Evolutionary conservation across 2,797 vertebrate species (phyloP).

Genomic region (Synanceia verrucosa): DNA sequence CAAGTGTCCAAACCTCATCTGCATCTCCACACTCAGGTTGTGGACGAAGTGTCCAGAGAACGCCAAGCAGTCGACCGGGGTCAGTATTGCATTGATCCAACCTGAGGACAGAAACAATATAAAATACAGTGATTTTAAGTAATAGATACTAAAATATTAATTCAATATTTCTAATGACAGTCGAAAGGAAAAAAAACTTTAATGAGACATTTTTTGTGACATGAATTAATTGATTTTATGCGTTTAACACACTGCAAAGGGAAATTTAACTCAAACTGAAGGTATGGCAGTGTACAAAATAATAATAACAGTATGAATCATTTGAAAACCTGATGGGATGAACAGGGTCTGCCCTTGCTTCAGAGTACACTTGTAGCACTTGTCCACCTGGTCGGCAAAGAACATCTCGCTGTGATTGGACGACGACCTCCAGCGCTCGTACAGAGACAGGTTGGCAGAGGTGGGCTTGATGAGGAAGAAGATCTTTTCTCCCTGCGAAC

Average conservation of each 20-base stretch:
- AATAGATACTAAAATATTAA: background rate
- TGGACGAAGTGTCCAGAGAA: constrained; percentile 98
- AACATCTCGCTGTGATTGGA: constrained; percentile 99
- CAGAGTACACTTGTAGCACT: constrained; percentile 96
- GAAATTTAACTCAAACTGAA: background rate
- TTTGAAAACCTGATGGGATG: constrained; percentile 98
- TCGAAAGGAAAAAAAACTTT: no score
- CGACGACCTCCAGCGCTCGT: constrained; percentile 97
- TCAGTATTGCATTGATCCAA: constrained; percentile 98
- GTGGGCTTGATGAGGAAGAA: constrained; percentile 99
- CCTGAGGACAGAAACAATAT: constrained; percentile 76
- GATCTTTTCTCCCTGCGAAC: constrained; percentile 95
- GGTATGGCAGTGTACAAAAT: background rate
- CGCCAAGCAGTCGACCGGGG: constrained; percentile 96
- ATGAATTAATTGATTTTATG: background rate
- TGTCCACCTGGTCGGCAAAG: constrained; percentile 99
- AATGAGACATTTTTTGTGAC: no score
- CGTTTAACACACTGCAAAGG: background rate
- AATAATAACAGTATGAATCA: background rate
- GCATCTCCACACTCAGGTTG: constrained; percentile 97
- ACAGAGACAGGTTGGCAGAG: constrained; percentile 96
- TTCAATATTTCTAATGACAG: background rate
- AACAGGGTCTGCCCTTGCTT: constrained; percentile 98
- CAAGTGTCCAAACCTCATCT: constrained; percentile 90
- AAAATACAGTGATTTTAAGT: background rate